A percentile compares a stretch with the other conserved stretches of the same genome.
Evolutionary conservation across 2,797 vertebrate species (phyloP).

Genomic region (Mycteria americana): DNA sequence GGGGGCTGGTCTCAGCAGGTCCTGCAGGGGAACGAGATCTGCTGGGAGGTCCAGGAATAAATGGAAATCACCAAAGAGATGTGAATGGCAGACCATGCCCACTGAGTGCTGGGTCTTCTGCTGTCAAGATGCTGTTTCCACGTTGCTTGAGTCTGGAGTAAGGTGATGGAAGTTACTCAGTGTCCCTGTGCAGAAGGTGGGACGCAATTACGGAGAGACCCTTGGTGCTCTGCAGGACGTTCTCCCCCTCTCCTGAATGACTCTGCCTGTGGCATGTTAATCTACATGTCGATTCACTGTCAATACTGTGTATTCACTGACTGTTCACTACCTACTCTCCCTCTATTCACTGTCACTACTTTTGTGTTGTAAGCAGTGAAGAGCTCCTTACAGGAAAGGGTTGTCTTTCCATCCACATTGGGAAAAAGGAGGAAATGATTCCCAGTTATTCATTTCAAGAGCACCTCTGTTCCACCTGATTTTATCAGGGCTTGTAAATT

Average conservation of each 20-base stretch:
- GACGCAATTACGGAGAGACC: not conserved
- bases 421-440: not conserved
- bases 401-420: not conserved
- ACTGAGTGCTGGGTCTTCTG: not conserved
- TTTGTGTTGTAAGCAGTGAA: not conserved
- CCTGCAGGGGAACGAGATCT: not conserved
- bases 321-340: not conserved
- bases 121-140: not conserved
- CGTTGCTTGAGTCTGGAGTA: accelerated
- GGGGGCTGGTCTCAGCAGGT: not conserved
- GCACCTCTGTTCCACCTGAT: not conserved
- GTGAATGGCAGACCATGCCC: not conserved
- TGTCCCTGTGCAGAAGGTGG: not conserved
- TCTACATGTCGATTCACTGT: not conserved
- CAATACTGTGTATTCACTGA: not conserved
- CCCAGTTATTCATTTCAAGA: not conserved
- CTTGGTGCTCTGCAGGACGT: not conserved
- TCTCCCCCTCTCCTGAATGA: not conserved
- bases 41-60: not conserved
- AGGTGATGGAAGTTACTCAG: not conserved
- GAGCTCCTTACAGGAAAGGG: not conserved
- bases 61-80: not conserved
- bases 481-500: not conserved
- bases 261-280: not conserved
- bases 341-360: not conserved